phyloP scores from a whole-genome alignment of 2,888 invertebrate species.

The Drosophila cracens region DNA sequence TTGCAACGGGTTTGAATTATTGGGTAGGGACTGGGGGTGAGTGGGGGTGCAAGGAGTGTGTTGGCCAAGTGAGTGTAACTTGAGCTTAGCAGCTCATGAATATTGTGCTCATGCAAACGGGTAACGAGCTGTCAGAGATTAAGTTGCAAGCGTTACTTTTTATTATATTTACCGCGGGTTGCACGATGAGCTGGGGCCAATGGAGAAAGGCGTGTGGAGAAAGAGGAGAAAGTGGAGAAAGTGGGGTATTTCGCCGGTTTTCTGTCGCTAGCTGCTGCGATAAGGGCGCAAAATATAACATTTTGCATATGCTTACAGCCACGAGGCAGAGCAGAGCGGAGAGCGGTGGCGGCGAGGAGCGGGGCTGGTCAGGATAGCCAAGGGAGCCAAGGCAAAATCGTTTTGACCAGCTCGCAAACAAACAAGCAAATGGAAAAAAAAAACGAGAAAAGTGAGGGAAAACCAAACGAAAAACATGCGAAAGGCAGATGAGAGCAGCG shows the following conservation, averaged over 20 bases:
- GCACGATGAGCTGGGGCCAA: not conserved
- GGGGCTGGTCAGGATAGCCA: constrained; percentile 14
- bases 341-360: not conserved
- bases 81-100: constrained; percentile 82
- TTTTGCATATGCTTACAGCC: constrained; percentile 76
- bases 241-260: not conserved
- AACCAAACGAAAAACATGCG: constrained; percentile 52
- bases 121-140: constrained; percentile 82
- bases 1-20: constrained; percentile 24
- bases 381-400: constrained; percentile 68
- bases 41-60: constrained; percentile 1
- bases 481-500: constrained; percentile 76
- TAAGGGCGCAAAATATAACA: constrained; percentile 75
- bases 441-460: constrained; percentile 15
- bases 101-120: constrained; percentile 81
- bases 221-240: not conserved
- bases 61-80: constrained; percentile 74
- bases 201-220: not conserved
- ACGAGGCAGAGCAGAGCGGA: not conserved
- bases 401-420: constrained; percentile 78
- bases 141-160: constrained; percentile 82
- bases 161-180: constrained; percentile 73
- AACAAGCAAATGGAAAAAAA: constrained; percentile 27
- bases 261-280: constrained; percentile 61
- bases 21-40: not conserved